Evolutionary conservation across 1,140 invertebrate genomes (phyloP), one percentile per base, ranked within the genome.

Genomic region (Gonioctena quinquepunctata): DNA sequence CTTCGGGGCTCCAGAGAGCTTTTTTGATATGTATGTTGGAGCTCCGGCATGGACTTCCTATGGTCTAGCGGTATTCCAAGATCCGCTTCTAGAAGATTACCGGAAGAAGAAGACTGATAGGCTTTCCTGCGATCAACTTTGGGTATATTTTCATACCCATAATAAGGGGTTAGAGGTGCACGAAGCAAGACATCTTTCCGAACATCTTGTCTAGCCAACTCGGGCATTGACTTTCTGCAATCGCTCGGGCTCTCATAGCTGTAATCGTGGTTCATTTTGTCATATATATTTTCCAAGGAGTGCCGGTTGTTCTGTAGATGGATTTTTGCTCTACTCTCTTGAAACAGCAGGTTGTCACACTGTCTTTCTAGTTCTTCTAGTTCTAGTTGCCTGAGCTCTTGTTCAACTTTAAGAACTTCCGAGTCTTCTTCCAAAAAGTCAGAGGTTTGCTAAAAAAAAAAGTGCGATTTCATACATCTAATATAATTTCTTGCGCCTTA

Each of bases 281-380:
- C 80, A 70, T 81, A 82, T 21, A 91, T 83, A 75, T 91, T 89
- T 74, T 90, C 89, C 2, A 90, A 84, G 1, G 90, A 90, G 8
- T 83, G 79, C 22, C 88, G 86, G 73, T 89, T 89, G n/a, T 84
- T 79, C 80, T 84, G 64, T 73, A 84, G 52, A 76, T 82, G 71
- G 80, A 79, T 66, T 81, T 81, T 76, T 3, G 86, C 87, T 69
- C 89, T 82, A 76, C 82, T 86, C 76, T 92, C 90, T 62, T 88
- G 84, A 57, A 89, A 87, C 21, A 90, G 81, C 7, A 92, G 78
- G 78, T 91, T 92, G 69, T 90, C 91, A 3, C 91, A 85, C 77
- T 93, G 90, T 2, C 91, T 84, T 74, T 92, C 89, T n/a, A 93
- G 76, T 76, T 93, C 91, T 81, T 93, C 91, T 80, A 92, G 90